Conservation (phyloP, 2,113 vertebrate genomes). For the Phycodurus eques region DNA sequence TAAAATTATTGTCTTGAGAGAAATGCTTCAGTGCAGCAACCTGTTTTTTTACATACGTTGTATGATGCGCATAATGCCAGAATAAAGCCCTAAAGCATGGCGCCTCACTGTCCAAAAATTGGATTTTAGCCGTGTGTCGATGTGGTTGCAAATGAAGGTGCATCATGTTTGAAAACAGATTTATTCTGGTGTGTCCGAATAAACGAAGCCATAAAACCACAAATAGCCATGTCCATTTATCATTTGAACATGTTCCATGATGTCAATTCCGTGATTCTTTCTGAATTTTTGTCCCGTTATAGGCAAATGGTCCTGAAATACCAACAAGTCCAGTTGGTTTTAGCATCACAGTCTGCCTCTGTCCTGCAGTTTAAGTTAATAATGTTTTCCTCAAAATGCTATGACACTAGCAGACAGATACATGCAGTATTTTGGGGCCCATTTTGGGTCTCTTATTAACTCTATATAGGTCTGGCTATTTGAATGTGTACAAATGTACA, state of each 20-base stretch:
- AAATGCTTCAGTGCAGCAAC: slow-evolving; percentile 44
- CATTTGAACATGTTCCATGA: not conserved
- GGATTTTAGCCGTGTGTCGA: slow-evolving; percentile 21
- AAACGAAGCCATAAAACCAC: slow-evolving; percentile 72
- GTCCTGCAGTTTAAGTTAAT: not conserved
- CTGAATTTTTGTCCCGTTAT: not conserved
- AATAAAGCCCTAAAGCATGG: slow-evolving; percentile 56
- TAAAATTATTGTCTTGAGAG: slow-evolving; percentile 45
- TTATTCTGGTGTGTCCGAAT: slow-evolving; percentile 46
- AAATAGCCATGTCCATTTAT: slow-evolving; percentile 1
- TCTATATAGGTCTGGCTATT: not conserved
- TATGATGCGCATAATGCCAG: slow-evolving; percentile 22
- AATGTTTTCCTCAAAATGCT: not conserved
- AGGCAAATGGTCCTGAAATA: not conserved
- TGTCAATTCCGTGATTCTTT: not conserved
- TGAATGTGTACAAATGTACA: not conserved
- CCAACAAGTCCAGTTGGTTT: not conserved
- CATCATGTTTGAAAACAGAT: slow-evolving; percentile 44
- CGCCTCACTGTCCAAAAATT: slow-evolving; percentile 31
- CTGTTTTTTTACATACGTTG: slow-evolving; percentile 44
- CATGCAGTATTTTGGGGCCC: too few relatives aligned
- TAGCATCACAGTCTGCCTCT: not conserved
- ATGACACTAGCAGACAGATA: not conserved
- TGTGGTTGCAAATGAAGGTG: slow-evolving; percentile 17
- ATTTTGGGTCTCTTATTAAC: not conserved